Percentiles rank a stretch among this genome's conserved stretches.
These are phyloP conservation scores for Phenganax stokvisi DNA, from an alignment of 92 coral and sea anemone species.

Conservation along the genomic window DNA sequence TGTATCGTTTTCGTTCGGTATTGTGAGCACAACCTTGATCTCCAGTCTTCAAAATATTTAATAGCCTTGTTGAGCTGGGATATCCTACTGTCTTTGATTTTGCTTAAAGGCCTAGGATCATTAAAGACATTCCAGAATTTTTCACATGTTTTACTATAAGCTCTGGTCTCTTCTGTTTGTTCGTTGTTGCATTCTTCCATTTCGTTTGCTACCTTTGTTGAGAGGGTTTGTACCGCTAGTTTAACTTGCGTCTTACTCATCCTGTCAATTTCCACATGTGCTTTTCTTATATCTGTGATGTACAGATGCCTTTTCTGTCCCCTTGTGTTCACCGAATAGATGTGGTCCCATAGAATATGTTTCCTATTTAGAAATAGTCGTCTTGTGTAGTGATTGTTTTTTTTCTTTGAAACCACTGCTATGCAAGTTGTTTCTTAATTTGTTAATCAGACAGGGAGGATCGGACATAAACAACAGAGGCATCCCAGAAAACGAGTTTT, in stretches of 20 bases:
- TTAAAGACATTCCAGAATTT: slow-evolving; percentile 37
- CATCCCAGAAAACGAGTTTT: slow-evolving; percentile 21
- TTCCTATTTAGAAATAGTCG: slow-evolving; percentile 13
- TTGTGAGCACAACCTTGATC: neutral
- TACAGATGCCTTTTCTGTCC: slow-evolving; percentile 34
- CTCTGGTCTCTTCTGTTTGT: slow-evolving; percentile 5
- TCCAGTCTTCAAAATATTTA: neutral
- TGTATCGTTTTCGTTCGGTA: slow-evolving; percentile 26
- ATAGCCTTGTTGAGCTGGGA: neutral
- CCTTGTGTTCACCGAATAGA: slow-evolving; percentile 22
- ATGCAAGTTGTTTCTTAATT: slow-evolving; percentile 21
- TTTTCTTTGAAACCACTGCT: slow-evolving; percentile 39
- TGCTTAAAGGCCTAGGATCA: slow-evolving; percentile 10
- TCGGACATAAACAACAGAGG: slow-evolving; percentile 37
- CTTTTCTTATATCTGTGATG: slow-evolving; percentile 26
- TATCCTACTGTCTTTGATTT: slow-evolving; percentile 11
- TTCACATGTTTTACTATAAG: slow-evolving; percentile 12
- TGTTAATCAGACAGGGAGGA: slow-evolving; percentile 38
- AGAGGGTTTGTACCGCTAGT: slow-evolving; percentile 36
- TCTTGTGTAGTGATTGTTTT: slow-evolving; percentile 27
- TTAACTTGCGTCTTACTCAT: slow-evolving; percentile 40
- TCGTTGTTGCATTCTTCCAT: slow-evolving; percentile 21
- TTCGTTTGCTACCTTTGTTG: slow-evolving; percentile 36
- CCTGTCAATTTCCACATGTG: slow-evolving; percentile 40
- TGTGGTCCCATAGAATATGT: slow-evolving; percentile 38